A percentile compares a stretch with the other conserved stretches of the same genome.
These are phyloP conservation scores for Zonotrichia albicollis DNA, from an alignment of 2,797 vertebrate species.

Conservation along the genomic window DNA sequence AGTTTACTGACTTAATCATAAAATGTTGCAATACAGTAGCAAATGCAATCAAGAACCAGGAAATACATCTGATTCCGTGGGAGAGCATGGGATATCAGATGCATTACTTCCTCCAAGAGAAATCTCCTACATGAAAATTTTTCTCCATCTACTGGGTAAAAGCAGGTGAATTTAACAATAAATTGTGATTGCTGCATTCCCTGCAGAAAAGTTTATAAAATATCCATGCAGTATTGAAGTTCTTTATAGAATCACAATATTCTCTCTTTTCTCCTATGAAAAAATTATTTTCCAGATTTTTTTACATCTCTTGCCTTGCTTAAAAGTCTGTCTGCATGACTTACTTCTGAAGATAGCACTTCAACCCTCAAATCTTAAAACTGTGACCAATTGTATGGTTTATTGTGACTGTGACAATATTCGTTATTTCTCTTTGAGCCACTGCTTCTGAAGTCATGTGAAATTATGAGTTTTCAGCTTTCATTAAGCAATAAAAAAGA, in stretches of 20 bases:
- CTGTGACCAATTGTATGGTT: conserved; percentile 7
- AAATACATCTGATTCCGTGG: neutral
- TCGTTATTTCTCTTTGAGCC: neutral
- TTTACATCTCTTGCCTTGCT: neutral
- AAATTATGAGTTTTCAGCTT: conserved; percentile 49
- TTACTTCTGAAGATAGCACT: neutral
- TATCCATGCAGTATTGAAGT: neutral
- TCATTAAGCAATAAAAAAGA: conserved; percentile 46
- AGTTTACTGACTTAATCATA: conserved; percentile 59
- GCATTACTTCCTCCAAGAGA: neutral
- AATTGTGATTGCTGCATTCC: neutral
- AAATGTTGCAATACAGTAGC: conserved; percentile 51
- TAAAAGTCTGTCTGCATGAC: neutral
- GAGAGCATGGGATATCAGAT: neutral
- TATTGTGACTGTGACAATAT: neutral
- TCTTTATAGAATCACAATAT: neutral
- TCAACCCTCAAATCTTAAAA: neutral
- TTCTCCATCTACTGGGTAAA: neutral
- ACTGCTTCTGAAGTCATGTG: conserved; percentile 6
- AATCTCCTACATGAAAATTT: neutral
- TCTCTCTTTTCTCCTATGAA: neutral
- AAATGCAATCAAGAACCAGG: conserved; percentile 37
- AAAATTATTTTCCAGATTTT: neutral
- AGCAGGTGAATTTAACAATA: neutral
- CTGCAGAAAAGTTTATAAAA: neutral